Evolutionary conservation across 1,140 invertebrate genomes (phyloP).

Genomic region (Dinoponera quadriceps): DNA sequence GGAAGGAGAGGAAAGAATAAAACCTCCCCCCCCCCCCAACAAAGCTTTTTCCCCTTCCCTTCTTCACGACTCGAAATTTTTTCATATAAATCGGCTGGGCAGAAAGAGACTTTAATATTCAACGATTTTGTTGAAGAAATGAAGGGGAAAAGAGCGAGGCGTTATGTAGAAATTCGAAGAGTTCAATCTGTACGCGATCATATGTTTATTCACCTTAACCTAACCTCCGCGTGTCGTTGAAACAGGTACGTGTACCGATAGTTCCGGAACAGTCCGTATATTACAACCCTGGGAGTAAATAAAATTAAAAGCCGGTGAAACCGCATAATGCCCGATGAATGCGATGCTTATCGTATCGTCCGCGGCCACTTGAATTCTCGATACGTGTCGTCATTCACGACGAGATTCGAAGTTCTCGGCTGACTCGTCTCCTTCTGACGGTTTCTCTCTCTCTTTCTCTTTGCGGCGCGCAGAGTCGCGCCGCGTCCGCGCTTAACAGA

Average conservation of each 20-base stretch:
- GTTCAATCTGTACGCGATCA: background rate
- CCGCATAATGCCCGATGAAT: constrained; percentile 13
- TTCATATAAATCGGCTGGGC: too few relatives aligned
- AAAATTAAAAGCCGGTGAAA: constrained; percentile 19
- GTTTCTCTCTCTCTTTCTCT: background rate
- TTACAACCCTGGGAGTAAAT: background rate
- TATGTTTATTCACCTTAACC: background rate
- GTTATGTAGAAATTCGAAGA: background rate
- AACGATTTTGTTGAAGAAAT: too few relatives aligned
- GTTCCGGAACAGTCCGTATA: background rate
- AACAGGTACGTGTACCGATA: background rate
- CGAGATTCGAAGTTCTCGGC: background rate
- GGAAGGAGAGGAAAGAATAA: background rate
- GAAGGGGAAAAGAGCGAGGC: too few relatives aligned
- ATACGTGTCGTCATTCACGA: background rate
- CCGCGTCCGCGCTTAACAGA: background rate
- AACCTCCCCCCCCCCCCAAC: too few relatives aligned
- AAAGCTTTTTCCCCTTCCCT: too few relatives aligned
- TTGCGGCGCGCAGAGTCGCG: background rate
- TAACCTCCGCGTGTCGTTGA: background rate
- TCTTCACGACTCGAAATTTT: background rate
- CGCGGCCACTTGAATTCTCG: background rate
- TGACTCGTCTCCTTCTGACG: background rate
- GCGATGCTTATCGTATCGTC: background rate
- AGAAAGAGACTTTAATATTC: too few relatives aligned